Percentiles rank a stretch among this genome's conserved stretches.
These are phyloP conservation scores for Crax fasciolata DNA, from an alignment of 2,797 vertebrate species.

Conservation along the genomic window DNA sequence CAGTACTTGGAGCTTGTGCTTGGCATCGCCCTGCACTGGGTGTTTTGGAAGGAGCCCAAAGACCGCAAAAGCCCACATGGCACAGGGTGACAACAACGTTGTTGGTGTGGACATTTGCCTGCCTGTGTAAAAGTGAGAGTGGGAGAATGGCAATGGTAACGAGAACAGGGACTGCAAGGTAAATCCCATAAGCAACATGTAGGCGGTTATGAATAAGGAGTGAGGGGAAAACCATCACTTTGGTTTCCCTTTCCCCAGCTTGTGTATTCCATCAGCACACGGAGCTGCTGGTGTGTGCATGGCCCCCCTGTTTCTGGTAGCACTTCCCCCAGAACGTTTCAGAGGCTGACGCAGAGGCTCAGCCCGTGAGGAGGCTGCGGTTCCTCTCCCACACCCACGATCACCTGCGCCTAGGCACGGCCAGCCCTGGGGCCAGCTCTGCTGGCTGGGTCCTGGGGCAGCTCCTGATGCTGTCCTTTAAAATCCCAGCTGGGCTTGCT, in stretches of 20 bases:
- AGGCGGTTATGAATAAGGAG: not conserved
- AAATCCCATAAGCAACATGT: not conserved
- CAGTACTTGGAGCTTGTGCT: fast-evolving
- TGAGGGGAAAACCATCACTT: not conserved
- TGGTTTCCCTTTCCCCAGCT: not conserved
- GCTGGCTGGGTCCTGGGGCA: not conserved
- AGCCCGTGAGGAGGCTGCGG: not conserved
- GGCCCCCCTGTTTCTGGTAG: not conserved
- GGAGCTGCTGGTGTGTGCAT: not conserved
- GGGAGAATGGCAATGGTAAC: not conserved
- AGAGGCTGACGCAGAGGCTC: not conserved
- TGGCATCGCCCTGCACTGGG: not conserved
- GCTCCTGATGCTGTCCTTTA: not conserved
- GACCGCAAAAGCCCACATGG: fast-evolving
- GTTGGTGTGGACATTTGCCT: fast-evolving
- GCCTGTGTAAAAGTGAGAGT: not conserved
- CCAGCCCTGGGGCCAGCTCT: not conserved
- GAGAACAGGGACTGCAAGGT: not conserved
- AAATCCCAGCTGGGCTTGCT: not conserved
- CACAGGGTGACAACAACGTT: not conserved
- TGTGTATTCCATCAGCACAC: not conserved
- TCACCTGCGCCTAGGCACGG: not conserved
- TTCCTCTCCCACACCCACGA: not conserved
- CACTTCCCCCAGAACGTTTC: slow-evolving; percentile 34
- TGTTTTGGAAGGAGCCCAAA: fast-evolving